Conservation (phyloP, 2,888 invertebrate genomes). For the Perizoma flavofasciatum region DNA sequence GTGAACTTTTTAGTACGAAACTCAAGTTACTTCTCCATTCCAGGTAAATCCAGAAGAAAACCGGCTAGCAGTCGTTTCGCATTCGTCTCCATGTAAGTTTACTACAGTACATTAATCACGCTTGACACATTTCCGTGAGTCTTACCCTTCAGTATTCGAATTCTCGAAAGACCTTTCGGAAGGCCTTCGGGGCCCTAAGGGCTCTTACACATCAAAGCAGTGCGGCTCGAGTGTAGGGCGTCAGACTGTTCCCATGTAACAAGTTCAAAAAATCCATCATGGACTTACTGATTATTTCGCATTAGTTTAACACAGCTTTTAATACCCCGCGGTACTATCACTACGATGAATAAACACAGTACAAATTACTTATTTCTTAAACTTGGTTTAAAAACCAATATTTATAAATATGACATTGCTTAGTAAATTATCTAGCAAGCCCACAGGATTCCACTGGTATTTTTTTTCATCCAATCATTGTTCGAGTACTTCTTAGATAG, state of each 20-base stretch:
- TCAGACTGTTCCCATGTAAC: not conserved
- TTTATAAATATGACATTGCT: too few species aligned
- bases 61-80: slow-evolving; percentile 70
- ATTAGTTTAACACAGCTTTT: too few species aligned
- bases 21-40: slow-evolving; percentile 38
- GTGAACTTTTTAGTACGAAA: not conserved
- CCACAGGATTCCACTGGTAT: too few species aligned
- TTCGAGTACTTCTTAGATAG: too few species aligned
- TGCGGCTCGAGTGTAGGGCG: not conserved
- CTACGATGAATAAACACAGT: too few species aligned
- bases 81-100: slow-evolving; percentile 76
- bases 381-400: too few species aligned
- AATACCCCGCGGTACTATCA: too few species aligned
- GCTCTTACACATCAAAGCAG: slow-evolving; percentile 2
- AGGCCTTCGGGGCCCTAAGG: slow-evolving; percentile 12
- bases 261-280: too few species aligned
- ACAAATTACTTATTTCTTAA: too few species aligned
- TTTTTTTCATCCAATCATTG: too few species aligned
- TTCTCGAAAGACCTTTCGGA: slow-evolving; percentile 14
- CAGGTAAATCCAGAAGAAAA: slow-evolving; percentile 79
- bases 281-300: too few species aligned
- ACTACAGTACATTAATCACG: slow-evolving; percentile 57
- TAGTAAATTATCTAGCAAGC: too few species aligned
- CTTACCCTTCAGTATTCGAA: slow-evolving; percentile 29
- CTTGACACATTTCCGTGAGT: slow-evolving; percentile 47